These are phyloP conservation scores for Polyommatus iphigenia DNA, from an alignment of 2,888 invertebrate genomes.

Conservation along the genomic window DNA sequence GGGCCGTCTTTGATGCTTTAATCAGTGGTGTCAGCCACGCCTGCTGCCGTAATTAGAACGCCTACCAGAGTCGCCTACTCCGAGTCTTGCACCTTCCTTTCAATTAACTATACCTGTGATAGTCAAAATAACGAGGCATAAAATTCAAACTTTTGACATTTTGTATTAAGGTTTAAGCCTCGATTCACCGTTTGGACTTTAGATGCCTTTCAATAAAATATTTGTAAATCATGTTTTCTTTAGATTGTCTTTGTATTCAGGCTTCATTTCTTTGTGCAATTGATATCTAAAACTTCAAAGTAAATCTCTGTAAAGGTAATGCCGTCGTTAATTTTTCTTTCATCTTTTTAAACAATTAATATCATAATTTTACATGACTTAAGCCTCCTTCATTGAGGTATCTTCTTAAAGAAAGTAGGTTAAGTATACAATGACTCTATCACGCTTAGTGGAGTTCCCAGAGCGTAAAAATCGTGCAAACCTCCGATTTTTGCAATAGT, in stretches of 20 bases:
- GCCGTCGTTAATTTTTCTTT: not conserved
- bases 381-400: not conserved
- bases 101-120: slow-evolving; percentile 27
- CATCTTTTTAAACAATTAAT: not conserved
- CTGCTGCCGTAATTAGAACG: slow-evolving; percentile 66
- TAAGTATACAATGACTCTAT: too few relatives aligned
- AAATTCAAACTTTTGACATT: too few relatives aligned
- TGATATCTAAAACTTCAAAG: not conserved
- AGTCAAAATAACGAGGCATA: too few relatives aligned
- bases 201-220: slow-evolving; percentile 28
- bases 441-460: too few relatives aligned
- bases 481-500: too few relatives aligned
- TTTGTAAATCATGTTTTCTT: slow-evolving; percentile 6
- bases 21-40: slow-evolving; percentile 65
- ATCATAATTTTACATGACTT: not conserved
- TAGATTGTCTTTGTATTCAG: not conserved
- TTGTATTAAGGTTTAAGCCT: too few relatives aligned
- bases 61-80: slow-evolving; percentile 50
- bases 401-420: not conserved
- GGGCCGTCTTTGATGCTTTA: slow-evolving; percentile 66
- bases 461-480: too few relatives aligned
- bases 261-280: not conserved
- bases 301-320: not conserved
- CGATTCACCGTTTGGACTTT: too few relatives aligned
- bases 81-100: slow-evolving; percentile 35